Base-by-base conservation (phyloP, 2,113 vertebrate genomes). In the Morone chrysops region DNA sequence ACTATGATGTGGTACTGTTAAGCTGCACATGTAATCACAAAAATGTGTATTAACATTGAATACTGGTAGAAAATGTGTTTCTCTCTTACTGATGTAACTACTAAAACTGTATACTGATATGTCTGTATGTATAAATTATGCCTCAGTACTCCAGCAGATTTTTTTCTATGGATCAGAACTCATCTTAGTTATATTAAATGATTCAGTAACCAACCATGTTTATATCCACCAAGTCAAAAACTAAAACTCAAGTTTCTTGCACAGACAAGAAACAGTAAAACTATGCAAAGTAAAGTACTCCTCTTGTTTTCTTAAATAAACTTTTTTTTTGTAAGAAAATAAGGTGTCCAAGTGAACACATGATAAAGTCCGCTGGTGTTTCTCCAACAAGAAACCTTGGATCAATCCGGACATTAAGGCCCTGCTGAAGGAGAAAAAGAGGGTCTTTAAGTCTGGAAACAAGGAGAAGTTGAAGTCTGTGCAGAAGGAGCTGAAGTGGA, bases 211-310 rank as follows among this genome's bases (percentile, higher is more conserved):
- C 18, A 25, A 9, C 12, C 50, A 25, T 43, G 53, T 71, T 57
- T 4, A 20, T 38, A 38, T 36, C 31, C n/a, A 17, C 36, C 38
- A 7, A 54, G 7, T 14, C 17, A 54, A 70, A 41, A 54, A n/a
- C 1, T n/a, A 40, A 38, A 53, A 9, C 7, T 14, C 11, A 40
- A 41, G 3, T 20, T 40, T 56, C 12, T 9, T 54, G 41, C 4
- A 70, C 8, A 20, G 25, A 51, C 12, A 53, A 53, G 31, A 70
- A 53, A 53, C 40, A 45, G 69, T 16, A 16, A 71, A 71, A 71
- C 20, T 48, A 5, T 61, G 9, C 9, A 20, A 66, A 8, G 5
- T 31, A 1, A 5, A 5, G 22, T 43, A 67, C 43, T 47, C 6
- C 8, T 38, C 7, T 17, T 4, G 11, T 56, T 22, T n/a, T 56